A percentile compares a stretch with the other conserved stretches of the same genome.
Evolutionary conservation across 2,113 vertebrate genomes (phyloP).

Genomic region (Rafetus swinhoei): DNA sequence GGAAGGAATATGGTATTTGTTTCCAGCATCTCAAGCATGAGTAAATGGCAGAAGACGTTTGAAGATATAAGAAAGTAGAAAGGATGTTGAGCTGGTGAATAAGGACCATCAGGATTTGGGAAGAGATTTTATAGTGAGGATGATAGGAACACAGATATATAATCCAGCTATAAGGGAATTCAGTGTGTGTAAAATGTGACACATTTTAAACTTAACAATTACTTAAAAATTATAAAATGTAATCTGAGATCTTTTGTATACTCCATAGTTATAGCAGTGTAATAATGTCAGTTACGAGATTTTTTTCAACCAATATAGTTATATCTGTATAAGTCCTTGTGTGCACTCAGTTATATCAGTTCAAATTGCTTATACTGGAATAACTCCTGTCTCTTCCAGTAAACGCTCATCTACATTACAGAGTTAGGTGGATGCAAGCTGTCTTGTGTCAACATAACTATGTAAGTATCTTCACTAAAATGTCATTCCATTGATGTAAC

Average conservation of each 20-base stretch:
- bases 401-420: not conserved
- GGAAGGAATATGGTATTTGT: not conserved
- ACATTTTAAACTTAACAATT: not conserved
- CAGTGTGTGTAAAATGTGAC: not conserved
- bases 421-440: not conserved
- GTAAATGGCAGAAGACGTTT: not conserved
- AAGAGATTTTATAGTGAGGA: not conserved
- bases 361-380: not conserved
- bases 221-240: not conserved
- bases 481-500: not conserved
- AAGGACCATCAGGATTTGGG: not conserved
- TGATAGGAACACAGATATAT: not conserved
- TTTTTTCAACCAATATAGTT: not conserved
- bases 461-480: not conserved
- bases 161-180: not conserved
- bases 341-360: not conserved
- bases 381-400: not conserved
- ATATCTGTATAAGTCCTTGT: not conserved
- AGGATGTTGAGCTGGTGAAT: fast-evolving
- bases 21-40: not conserved
- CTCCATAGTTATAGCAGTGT: not conserved
- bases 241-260: not conserved
- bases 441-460: not conserved
- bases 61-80: not conserved
- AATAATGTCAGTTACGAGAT: not conserved